phyloP scores from a whole-genome alignment of 2,888 invertebrate species.

The Lingula anatina region DNA sequence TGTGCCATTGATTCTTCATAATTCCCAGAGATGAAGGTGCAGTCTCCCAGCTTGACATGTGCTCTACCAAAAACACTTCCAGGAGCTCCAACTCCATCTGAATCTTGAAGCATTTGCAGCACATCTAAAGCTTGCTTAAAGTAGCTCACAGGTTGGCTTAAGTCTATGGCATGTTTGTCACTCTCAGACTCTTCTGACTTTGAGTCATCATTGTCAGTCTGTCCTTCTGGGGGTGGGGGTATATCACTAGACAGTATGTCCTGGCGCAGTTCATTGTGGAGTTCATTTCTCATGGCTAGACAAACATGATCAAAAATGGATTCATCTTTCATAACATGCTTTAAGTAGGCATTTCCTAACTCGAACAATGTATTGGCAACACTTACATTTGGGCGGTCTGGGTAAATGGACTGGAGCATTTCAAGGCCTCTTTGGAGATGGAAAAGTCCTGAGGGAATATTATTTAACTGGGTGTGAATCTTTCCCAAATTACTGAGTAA shows the following conservation, averaged over 20 bases:
- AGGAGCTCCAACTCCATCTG: constrained; percentile 23
- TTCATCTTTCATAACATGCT: constrained; percentile 34
- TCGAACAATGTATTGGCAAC: constrained; percentile 40
- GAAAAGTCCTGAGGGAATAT: constrained; percentile 35
- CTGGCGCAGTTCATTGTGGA: constrained; percentile 27
- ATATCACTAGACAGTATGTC: too few species aligned
- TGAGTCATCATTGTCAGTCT: constrained; percentile 17
- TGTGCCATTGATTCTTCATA: constrained; percentile 40
- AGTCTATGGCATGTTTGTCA: constrained; percentile 18
- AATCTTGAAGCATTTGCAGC: constrained; percentile 26
- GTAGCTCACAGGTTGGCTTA: constrained; percentile 40
- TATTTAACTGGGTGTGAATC: constrained; percentile 36
- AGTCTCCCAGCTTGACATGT: constrained; percentile 43
- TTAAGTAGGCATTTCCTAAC: constrained; percentile 44
- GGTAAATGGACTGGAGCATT: constrained; percentile 33
- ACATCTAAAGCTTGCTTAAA: constrained; percentile 39
- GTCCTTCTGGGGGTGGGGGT: constrained; percentile 18
- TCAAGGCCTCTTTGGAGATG: constrained; percentile 39
- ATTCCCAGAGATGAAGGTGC: constrained; percentile 43
- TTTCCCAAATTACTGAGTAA: constrained; percentile 39
- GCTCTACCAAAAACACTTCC: constrained; percentile 33
- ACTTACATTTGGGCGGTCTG: constrained; percentile 30
- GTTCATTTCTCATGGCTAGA: constrained; percentile 35
- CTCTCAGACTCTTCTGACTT: constrained; percentile 6
- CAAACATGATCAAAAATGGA: constrained; percentile 40